Evolutionary conservation across 2,797 vertebrate species (phyloP).

Genomic region (Brachymystax lenok): DNA sequence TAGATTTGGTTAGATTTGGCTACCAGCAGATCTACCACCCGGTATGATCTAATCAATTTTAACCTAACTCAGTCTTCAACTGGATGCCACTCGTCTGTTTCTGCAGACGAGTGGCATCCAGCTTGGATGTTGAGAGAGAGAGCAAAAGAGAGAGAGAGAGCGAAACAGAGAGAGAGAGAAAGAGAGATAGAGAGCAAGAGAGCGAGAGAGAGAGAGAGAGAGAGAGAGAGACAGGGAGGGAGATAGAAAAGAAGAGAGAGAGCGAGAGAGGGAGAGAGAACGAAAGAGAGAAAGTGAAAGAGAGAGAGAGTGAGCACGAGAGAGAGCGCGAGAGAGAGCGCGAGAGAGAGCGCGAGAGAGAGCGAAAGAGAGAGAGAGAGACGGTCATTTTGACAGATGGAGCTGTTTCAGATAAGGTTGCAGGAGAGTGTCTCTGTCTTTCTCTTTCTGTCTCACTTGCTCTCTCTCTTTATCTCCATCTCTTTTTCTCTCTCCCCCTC

Average conservation of each 20-base stretch:
- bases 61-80: not conserved
- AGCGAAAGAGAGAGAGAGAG: not conserved
- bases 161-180: no score
- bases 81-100: not conserved
- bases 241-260: no score
- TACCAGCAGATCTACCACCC: not conserved
- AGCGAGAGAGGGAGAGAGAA: no score
- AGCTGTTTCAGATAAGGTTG: conserved; percentile 35
- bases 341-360: no score
- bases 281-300: no score
- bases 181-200: no score
- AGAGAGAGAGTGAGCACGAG: no score
- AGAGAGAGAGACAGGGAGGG: no score
- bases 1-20: not conserved
- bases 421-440: conserved; percentile 8
- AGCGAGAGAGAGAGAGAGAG: no score
- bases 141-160: no score
- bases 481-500: conserved; percentile 19
- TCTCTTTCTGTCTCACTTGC: conserved; percentile 8
- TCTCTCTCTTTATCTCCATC: conserved; percentile 22
- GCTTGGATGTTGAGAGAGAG: not conserved
- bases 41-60: conserved; percentile 3
- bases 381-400: conserved; percentile 5
- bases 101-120: no score
- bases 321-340: no score